A percentile compares a stretch with the other conserved stretches of the same genome.
phyloP scores from a whole-genome alignment of 2,888 invertebrate species.

The Lamellibrachia satsuma region DNA sequence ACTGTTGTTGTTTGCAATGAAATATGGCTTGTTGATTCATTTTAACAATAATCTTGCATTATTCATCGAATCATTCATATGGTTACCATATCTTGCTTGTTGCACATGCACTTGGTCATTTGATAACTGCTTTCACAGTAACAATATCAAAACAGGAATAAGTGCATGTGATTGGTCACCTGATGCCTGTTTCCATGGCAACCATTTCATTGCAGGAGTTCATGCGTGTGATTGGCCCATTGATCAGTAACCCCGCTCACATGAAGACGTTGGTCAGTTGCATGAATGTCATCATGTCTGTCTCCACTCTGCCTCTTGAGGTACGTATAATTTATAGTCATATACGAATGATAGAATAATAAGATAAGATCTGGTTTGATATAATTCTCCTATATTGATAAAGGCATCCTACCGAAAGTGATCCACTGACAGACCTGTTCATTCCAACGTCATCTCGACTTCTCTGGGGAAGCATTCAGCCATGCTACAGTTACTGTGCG shows the following conservation, averaged over 20 bases:
- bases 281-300: constrained; percentile 57
- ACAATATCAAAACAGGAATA: not conserved
- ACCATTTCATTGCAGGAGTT: constrained; percentile 48
- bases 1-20: no score
- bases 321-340: constrained; percentile 33
- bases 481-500: no score
- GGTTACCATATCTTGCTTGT: no score
- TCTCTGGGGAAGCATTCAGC: no score
- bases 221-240: constrained; percentile 51
- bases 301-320: constrained; percentile 52
- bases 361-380: not conserved
- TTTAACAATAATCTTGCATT: no score
- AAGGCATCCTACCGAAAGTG: no score
- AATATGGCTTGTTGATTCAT: no score
- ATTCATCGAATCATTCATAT: no score
- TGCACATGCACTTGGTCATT: not conserved
- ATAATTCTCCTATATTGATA: no score
- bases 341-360: not conserved
- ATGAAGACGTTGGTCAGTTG: constrained; percentile 56
- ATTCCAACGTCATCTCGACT: no score
- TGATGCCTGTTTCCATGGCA: not conserved
- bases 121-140: not conserved
- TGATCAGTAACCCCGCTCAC: constrained; percentile 55
- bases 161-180: not conserved
- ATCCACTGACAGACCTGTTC: no score